Base-by-base conservation (phyloP, 2,113 vertebrate species). In the Leucopsar rothschildi region DNA sequence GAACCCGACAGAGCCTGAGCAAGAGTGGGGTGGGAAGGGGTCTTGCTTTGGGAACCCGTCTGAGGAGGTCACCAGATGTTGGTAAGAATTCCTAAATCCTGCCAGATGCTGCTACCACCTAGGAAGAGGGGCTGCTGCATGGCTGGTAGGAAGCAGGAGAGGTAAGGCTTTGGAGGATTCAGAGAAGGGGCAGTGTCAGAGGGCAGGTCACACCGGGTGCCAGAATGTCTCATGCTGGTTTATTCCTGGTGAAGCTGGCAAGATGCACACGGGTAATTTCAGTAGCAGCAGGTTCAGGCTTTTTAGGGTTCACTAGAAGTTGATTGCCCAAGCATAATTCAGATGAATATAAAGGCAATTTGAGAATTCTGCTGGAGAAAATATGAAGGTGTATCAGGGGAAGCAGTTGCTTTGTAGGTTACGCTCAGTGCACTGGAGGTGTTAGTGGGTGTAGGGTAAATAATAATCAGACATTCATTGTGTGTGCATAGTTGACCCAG, bases 61-160 rank as follows among this genome's bases (percentile, higher is more conserved):
- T 57, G 18, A 90, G 70, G 73, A 91, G 63, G 79, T 86, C n/a
- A 10, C 71, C 92, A 95, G 82, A 65, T 93, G 93, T 93, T 78
- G 56, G 44, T 57, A 52, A 56, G 63, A 60, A 37, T 31, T 37
- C 45, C 68, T 61, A 70, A 94, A 88, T 70, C 78, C 66, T 65
- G 59, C 79, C 88, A 95, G 89, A 65, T 92, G 66, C 68, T 94
- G 70, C 45, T 90, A 3, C 91, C 80, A 50, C 82, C 90, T 57
- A 73, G 82, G 66, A 85, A 82, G 92, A 77, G 75, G 27, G 11
- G 18, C n/a, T 79, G 53, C 47, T 66, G 70, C 15, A 2, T 35
- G 82, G 45, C 69, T 91, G 72, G 47, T 18, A 37, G 52, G 47
- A 66, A 68, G 24, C 85, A 40, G 66, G 49, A 75, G 85, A 56